Base-by-base conservation (phyloP, 2,113 vertebrate species). In the Semnornis frantzii region DNA sequence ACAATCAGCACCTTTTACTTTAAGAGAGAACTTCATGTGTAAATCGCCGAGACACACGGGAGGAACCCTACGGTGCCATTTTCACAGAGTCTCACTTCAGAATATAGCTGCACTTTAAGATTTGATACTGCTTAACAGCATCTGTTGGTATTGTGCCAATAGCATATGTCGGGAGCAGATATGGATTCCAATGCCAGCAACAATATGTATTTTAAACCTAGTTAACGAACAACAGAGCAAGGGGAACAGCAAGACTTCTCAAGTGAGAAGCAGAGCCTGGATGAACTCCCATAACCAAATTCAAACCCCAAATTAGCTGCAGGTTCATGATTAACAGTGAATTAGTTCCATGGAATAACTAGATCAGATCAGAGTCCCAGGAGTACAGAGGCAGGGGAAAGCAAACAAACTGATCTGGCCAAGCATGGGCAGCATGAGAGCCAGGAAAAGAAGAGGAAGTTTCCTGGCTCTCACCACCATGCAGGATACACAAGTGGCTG, bases 131-230 rank as follows among this genome's bases (percentile, higher is more conserved):
- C 87, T 83, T 81, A 87, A 81, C 95, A 91, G 95, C 94, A 95
- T 81, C 96, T 97, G 96, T 85, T 96, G 96, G 95, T 89, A 94
- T 68, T 81, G 87, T 78, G 95, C 96, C 96, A 97, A 94, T 31
- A 95, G 93, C 94, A 94, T 93, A 95, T 97, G 95, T 14, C 86
- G 90, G 91, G 93, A 96, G 91, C 87, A 95, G 95, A 96, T 88
- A 96, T 1, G 90, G 87, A 91, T 81, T 58, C 11, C 1, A 92
- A 52, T 55, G 89, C 94, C 95, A 94, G 95, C 58, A 88, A 88
- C 87, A 86, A 96, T 88, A 94, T 78, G 64, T 84, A 94, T 94
- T 93, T 95, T 84, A 95, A 94, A 96, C 82, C 87, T 21, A 74
- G 82, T 57, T 62, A 72, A 50, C 57, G 79, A 94, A 86, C 70